Base-by-base conservation (phyloP, 2,113 vertebrate genomes). In the Eolophus roseicapilla region DNA sequence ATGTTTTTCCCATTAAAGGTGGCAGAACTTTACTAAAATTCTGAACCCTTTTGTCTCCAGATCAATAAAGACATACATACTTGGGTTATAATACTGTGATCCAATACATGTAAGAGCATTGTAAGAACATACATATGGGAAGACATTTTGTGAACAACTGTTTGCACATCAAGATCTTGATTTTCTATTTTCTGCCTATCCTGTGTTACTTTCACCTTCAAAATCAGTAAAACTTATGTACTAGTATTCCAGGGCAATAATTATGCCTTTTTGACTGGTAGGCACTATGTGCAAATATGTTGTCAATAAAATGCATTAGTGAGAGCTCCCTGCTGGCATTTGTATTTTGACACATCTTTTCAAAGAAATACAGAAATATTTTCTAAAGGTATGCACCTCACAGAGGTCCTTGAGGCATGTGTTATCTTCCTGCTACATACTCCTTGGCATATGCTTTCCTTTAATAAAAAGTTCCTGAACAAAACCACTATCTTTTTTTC, bases 391-490 rank as follows among this genome's bases (percentile, higher is more conserved):
- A 44, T 3, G 16, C 28, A 43, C 68, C 86, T 75, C 43, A 64
- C 44, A 57, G 68, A 71, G 68, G 57, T 92, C 69, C 88, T 83
- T 35, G 18, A 96, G 88, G 93, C 73, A 73, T 53, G 50, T 62
- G 82, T 90, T 96, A 95, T 92, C 88, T 96, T 63, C 25, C 64
- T 78, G 65, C 79, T 90, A 60, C 86, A 65, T 88, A 79, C 55
- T 95, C 73, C 76, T 80, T 81, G 39, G 55, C 52, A 86, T 52
- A 52, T 57, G 8, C 3, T 39, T 70, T 80, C 79, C 87, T 81
- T 69, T 44, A 80, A 82, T 71, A 86, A 86, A 17, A 76, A 39
- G 35, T 79, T 94, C 47, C 77, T 64, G 39, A 75, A 88, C 60
- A 95, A 93, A 85, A 50, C 80, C 18, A 18, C 8, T 78, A 52